Percentiles rank a stretch among this genome's conserved stretches.
phyloP scores from a whole-genome alignment of 2,797 vertebrate genomes.

The Dipus sagitta region DNA sequence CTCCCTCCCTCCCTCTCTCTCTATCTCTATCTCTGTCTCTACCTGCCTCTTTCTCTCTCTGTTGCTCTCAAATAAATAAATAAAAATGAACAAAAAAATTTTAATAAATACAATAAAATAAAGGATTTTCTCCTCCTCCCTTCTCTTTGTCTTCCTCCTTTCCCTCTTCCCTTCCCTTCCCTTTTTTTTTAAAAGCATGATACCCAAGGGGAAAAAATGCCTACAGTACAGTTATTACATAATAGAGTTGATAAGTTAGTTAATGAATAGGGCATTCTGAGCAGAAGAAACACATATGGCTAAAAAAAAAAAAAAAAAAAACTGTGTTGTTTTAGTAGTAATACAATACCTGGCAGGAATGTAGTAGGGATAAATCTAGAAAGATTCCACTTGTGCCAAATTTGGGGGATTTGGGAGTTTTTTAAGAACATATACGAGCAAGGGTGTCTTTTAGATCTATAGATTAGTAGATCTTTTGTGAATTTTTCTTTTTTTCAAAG shows the following conservation, averaged over 20 bases:
- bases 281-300: background rate
- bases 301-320: constrained; percentile 50
- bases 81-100: too few relatives aligned
- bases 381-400: constrained; percentile 25
- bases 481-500: background rate
- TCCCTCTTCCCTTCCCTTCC: background rate
- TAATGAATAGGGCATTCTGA: background rate
- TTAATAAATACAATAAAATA: too few relatives aligned
- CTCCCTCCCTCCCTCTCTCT: too few relatives aligned
- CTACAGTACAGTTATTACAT: background rate
- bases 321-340: constrained; percentile 6
- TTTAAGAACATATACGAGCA: background rate
- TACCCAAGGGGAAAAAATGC: background rate
- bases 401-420: background rate
- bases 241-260: background rate
- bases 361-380: constrained; percentile 5
- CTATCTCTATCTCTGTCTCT: too few relatives aligned
- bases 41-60: too few relatives aligned
- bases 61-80: too few relatives aligned
- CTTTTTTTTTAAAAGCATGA: constrained; percentile 12
- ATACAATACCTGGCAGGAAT: background rate
- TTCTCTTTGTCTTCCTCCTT: too few relatives aligned
- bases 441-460: constrained; percentile 37
- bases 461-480: background rate
- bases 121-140: too few relatives aligned